Conservation (phyloP, 2,113 vertebrate genomes). For the Monarcha castaneiventris region DNA sequence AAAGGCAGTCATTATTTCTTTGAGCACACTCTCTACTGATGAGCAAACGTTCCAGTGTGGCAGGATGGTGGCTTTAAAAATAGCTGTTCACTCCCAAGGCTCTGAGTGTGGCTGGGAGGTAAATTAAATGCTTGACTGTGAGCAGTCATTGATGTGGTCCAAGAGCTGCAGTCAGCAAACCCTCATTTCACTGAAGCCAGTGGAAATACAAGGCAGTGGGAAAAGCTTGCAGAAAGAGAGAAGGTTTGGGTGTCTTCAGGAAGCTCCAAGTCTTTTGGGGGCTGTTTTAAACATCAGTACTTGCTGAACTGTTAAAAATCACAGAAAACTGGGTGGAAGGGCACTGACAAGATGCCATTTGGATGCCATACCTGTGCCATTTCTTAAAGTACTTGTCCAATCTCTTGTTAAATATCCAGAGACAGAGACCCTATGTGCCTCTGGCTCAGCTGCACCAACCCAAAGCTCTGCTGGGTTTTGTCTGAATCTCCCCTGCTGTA, state of each 20-base stretch:
- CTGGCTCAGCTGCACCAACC: background rate
- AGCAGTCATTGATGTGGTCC: slow-evolving; percentile 37
- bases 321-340: background rate
- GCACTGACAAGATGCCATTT: background rate
- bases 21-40: slow-evolving; percentile 4
- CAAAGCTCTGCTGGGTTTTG: background rate
- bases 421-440: fast-evolving
- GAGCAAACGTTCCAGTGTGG: slow-evolving; percentile 36
- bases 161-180: background rate
- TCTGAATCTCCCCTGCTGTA: background rate
- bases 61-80: slow-evolving; percentile 54
- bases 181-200: background rate
- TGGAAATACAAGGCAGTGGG: background rate
- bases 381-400: background rate
- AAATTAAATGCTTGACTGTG: slow-evolving; percentile 48
- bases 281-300: background rate
- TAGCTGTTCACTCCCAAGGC: slow-evolving; percentile 24
- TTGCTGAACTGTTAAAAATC: slow-evolving; percentile 14
- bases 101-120: slow-evolving; percentile 2
- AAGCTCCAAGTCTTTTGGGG: background rate
- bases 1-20: slow-evolving; percentile 61
- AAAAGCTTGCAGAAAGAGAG: background rate
- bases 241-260: background rate
- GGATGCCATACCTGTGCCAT: background rate
- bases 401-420: background rate